Base-by-base conservation (phyloP, 1,140 invertebrate genomes). In the Nymphalis io region DNA sequence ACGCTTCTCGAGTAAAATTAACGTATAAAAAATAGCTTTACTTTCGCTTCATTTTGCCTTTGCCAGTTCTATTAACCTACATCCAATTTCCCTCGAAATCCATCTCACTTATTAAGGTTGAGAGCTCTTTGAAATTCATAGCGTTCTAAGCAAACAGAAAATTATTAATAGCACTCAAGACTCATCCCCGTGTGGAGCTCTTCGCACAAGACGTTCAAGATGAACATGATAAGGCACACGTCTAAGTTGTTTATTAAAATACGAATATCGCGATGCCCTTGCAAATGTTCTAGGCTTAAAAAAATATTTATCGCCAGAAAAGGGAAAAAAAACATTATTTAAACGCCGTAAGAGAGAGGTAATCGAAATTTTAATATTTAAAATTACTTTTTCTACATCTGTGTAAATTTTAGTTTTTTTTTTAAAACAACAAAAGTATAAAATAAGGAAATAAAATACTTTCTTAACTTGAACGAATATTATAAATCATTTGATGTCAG, bases 61-160 rank as follows among this genome's bases (percentile, higher is more conserved):
- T 53, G 18, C 18, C 42, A 40, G 61, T 20, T 20, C 58, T 48
- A 60, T 46, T 64, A 70, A 60, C 55, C 51, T 60, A 40, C 53
- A 70, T 70, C 55, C 40, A 57, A 70, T 60, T 70, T 70, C 60
- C 42, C 68, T 64, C 58, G 48, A 62, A 60, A 72, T 74, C 55
- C 63, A 59, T 70, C 61, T 67, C 58, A 53, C 48, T 58, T 60
- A 70, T 74, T 70, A 71, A 71, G 68, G 69, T 71, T 70, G 70
- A 75, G 65, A 69, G 62, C 69, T 51, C 64, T 71, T 69, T 55
- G 61, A 62, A 63, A 68, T 73, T 69, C 63, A 73, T 66, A 72
- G 69, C 65, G 62, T 68, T 69, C 59, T 51, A 66, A 72, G 62
- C 60, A 74, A 74, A 71, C 66, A 70, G 65, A 48, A 71, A 74